Evolutionary conservation across 92 coral and sea anemone genomes (phyloP).

Genomic region (Metridium senile): DNA sequence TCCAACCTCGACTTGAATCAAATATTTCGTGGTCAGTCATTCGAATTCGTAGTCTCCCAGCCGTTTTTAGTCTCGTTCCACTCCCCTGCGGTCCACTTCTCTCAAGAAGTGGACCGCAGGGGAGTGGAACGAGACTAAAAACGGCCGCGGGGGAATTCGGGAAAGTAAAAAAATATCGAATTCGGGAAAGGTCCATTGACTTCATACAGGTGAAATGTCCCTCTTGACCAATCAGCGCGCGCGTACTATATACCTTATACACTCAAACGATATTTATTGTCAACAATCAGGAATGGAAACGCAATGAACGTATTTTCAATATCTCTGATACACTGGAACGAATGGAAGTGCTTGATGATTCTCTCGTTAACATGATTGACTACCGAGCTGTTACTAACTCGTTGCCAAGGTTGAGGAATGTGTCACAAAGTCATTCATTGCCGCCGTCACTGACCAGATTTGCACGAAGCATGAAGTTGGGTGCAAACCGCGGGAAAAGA

Average conservation of each 20-base stretch:
- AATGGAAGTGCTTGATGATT: constrained; percentile 38
- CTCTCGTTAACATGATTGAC: constrained; percentile 7
- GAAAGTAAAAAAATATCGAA: too few relatives aligned
- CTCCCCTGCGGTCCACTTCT: too few relatives aligned
- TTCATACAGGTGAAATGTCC: too few relatives aligned
- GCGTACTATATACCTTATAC: neutral
- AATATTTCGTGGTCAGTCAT: too few relatives aligned
- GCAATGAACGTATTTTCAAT: constrained; percentile 55
- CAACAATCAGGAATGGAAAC: constrained; percentile 62
- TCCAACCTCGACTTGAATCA: too few relatives aligned
- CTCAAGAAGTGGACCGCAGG: too few relatives aligned
- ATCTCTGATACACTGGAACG: constrained; percentile 46
- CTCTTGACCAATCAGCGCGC: neutral
- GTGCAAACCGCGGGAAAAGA: constrained; percentile 11
- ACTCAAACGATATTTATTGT: neutral
- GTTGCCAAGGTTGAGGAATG: constrained; percentile 15
- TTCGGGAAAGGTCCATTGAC: too few relatives aligned
- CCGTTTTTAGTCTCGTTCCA: too few relatives aligned
- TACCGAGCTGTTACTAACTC: constrained; percentile 4
- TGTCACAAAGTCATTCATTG: constrained; percentile 9
- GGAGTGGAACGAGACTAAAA: too few relatives aligned
- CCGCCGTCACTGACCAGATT: constrained; percentile 25
- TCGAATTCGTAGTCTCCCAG: too few relatives aligned
- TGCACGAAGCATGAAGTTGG: constrained; percentile 16
- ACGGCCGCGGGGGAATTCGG: too few relatives aligned